Evolutionary conservation across 2,113 vertebrate genomes (phyloP), one percentile per base, ranked within the genome.

Genomic region (Psephotus haematonotus): DNA sequence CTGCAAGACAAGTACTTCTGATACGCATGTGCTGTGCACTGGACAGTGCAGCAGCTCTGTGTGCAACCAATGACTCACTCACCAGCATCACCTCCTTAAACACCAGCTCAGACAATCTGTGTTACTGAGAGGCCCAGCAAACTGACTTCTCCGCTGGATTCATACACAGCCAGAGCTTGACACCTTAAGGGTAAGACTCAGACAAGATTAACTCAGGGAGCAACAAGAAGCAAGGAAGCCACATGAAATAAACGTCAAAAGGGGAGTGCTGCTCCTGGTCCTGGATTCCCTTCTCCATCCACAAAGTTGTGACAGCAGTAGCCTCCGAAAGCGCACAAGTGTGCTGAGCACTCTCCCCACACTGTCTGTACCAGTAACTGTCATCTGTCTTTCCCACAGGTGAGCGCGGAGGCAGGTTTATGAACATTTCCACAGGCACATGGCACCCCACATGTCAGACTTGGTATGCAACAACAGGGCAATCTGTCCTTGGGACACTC

Each of bases 61-160:
- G 24, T 7, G 39, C 0, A 0, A 68, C 43, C 68, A 46, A 39
- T 1, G 2, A 65, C 44, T 82, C 44, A 9, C 11, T 67, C 33
- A 41, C 37, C 43, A 17, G 69, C 35, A 46, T 23, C 77, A 71
- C 9, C 68, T 64, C 60, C 25, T 43, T 60, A 37, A 78, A 46
- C 63, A 69, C 11, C 41, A 49, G 7, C 70, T 86, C 39, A 52
- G 29, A 79, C 50, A 52, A 49, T 9, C 41, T 37, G n/a, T 53
- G 41, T 9, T 64, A 44, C n/a, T 7, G 33, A 67, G 68, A 89
- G 33, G 39, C 60, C 29, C 65, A 75, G 63, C 59, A 85, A 76
- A 74, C 29, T 28, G 33, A 19, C 35, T 78, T 65, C 62, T 60
- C 46, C 43, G 14, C 37, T 9, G 8, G 41, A 49, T 23, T 67